Percentiles rank a stretch among this genome's conserved stretches.
phyloP scores from a whole-genome alignment of 2,113 vertebrate genomes.

The Carassius carassius region DNA sequence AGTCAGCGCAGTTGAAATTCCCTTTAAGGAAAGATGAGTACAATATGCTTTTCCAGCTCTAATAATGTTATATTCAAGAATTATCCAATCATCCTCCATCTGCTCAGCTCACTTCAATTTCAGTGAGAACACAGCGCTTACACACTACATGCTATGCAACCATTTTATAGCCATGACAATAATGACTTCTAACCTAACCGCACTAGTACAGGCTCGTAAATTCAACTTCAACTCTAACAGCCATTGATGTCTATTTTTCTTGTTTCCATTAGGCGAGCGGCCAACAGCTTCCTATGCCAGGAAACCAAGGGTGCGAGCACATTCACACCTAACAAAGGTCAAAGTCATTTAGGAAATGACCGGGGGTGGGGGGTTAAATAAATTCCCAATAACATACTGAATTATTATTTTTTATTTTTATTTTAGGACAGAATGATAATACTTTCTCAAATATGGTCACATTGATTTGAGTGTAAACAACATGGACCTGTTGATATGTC shows the following conservation, averaged over 20 bases:
- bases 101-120: background rate
- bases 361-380: background rate
- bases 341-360: constrained; percentile 25
- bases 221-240: constrained; percentile 14
- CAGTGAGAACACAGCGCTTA: background rate
- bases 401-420: background rate
- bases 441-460: background rate
- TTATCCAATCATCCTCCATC: background rate
- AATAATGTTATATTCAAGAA: background rate
- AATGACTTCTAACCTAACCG: constrained; percentile 10
- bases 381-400: background rate
- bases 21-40: background rate
- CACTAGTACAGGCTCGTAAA: background rate
- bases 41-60: background rate
- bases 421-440: background rate
- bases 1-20: background rate
- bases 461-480: background rate
- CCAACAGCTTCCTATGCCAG: constrained; percentile 46
- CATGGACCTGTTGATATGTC: background rate
- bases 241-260: background rate
- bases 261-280: constrained; percentile 18
- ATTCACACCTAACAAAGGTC: constrained; percentile 28
- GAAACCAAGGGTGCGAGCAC: constrained; percentile 29
- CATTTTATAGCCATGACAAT: constrained; percentile 5
- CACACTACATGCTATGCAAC: background rate